Evolutionary conservation across 2,888 invertebrate species (phyloP), one percentile per base, ranked within the genome.

Genomic region (Sepioteuthis lessoniana): DNA sequence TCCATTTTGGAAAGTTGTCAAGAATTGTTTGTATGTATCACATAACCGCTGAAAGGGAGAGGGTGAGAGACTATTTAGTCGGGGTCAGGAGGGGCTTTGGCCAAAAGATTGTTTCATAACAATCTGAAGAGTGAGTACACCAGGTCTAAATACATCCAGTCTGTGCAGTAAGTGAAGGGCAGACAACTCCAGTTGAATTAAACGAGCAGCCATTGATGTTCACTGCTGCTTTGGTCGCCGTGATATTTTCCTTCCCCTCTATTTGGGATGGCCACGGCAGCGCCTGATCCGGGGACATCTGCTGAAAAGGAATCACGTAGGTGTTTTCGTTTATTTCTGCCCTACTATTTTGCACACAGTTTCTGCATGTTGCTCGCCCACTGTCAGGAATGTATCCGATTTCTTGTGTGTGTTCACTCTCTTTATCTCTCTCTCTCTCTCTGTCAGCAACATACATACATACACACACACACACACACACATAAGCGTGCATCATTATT

Each of bases 251-350:
- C 35, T n/a, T n/a, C n/a, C 76, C 76, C 76, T 7, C 35, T 76
- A 0, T n/a, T 76, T n/a, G 76, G 76, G 76, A 76, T 76, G 76
- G 76, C 76, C 13, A 76, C 76, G 76, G 76, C 76, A 76, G 76
- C 76, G n/a, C 76, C 76, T 76, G 76, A 76, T n/a, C 76, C 76
- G 76, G n/a, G n/a, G 76, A n/a, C 76, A 76, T 76, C 76, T n/a
- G n/a, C 76, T n/a, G 76, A 76, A 35, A 76, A 76, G n/a, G 76
- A 76, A 76, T 76, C 76, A 76, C 76, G 76, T 76, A 76, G 76
- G 76, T 76, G 76, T 76, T 76, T 76, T n/a, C 76, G 76, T 76
- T 76, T 76, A n/a, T 35, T 35, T 76, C 13, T 76, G n/a, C 13
- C 60, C n/a, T n/a, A n/a, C 4, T 25, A 25, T 4, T 4, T 25